Base-by-base conservation (phyloP, 1,140 invertebrate species). In the Drosophila chauvacae region DNA sequence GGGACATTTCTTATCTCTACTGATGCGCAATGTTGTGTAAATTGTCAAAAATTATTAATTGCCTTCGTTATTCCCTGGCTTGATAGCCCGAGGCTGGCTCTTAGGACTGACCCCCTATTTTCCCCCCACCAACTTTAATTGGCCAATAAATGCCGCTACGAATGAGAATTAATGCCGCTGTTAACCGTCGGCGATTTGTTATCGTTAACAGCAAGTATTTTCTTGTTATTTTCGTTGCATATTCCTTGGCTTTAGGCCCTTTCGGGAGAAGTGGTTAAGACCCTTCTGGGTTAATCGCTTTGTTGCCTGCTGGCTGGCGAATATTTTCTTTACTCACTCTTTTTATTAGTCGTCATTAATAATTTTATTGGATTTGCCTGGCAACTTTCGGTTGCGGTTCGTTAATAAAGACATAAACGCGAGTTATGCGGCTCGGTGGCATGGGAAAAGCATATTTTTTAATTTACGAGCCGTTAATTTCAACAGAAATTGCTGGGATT, bases 1-100 rank as follows among this genome's bases (percentile, higher is more conserved):
- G 68, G 20, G 14, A 7, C 10, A 55, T 23, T 71, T 66, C 83
- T 77, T 71, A 57, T 59, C 68, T 58, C 51, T 20, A 33, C 23
- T 63, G 53, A 28, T 56, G 56, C 70, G 51, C 53, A 91, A 91
- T 88, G 81, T 88, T 91, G 88, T 91, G 88, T 87, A 85, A 91
- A 91, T 88, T 91, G 88, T 91, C 88, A 91, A 88, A 73, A 91
- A 91, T 87, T 91, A 91, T 91, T 91, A 91, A 91, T 91, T 91
- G 88, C 69, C 72, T 62, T 66, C 80, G 85, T 91, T 84, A 87
- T 70, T 69, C 13, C 50, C 42, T 47, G 65, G 39, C 30, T 64
- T 57, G 53, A 66, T 77, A 23, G 51, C 56, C 72, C 50, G 33
- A 26, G 61, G 62, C 53, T 66, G 77, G 33, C 39, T 48, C 37